Conservation (phyloP, 2,888 invertebrate species). For the Dascillus cervinus region DNA sequence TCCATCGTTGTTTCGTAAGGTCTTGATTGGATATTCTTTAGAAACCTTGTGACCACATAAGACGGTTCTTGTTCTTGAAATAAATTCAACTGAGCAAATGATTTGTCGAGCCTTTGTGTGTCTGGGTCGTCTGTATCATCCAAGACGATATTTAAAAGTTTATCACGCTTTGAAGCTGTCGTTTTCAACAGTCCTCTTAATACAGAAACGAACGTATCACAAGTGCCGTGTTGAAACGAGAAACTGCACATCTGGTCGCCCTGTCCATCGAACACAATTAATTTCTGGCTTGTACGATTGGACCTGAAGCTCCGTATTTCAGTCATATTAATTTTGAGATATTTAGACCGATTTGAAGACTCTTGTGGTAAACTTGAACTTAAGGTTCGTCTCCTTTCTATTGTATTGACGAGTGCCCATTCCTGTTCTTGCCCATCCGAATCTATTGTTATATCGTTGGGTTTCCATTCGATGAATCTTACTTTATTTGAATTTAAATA, state of each 20-base stretch:
- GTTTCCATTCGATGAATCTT: constrained; percentile 70
- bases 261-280: constrained; percentile 62
- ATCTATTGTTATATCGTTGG: constrained; percentile 68
- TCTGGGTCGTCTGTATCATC: constrained; percentile 56
- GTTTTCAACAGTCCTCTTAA: constrained; percentile 57
- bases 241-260: constrained; percentile 70
- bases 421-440: constrained; percentile 73
- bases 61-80: constrained; percentile 64
- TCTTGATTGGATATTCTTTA: constrained; percentile 53
- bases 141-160: constrained; percentile 62
- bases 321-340: constrained; percentile 51
- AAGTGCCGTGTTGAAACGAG: constrained; percentile 82
- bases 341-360: constrained; percentile 42
- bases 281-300: constrained; percentile 46
- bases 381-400: constrained; percentile 55
- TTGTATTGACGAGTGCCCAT: constrained; percentile 78
- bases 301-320: constrained; percentile 60
- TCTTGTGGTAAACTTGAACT: constrained; percentile 47
- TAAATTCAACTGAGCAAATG: constrained; percentile 81
- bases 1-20: constrained; percentile 80
- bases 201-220: constrained; percentile 62
- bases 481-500: constrained; percentile 44
- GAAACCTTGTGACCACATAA: constrained; percentile 58
- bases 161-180: constrained; percentile 63
- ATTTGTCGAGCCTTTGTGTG: constrained; percentile 66